A percentile compares a stretch with the other conserved stretches of the same genome.
phyloP scores from a whole-genome alignment of 2,888 invertebrate genomes.

The Hirtodrosophila cameraria region DNA sequence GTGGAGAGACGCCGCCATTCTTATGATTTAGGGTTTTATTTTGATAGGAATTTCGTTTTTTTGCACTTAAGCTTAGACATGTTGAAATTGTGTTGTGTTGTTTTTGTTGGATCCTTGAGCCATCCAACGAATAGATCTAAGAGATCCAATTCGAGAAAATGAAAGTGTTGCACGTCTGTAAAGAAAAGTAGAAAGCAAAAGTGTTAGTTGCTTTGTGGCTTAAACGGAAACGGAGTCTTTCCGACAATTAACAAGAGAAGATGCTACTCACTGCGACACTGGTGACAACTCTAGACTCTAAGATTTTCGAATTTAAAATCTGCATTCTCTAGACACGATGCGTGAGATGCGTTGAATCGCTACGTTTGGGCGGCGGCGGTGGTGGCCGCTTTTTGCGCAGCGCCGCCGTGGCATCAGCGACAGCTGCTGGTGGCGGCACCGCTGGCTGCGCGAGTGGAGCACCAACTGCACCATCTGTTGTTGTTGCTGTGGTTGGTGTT shows the following conservation, averaged over 20 bases:
- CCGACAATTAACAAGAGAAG: no score
- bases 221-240: no score
- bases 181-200: no score
- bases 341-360: slow-evolving; percentile 93
- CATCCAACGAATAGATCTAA: background rate
- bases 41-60: slow-evolving; percentile 65
- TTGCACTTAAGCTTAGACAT: slow-evolving; percentile 51
- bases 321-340: slow-evolving; percentile 79
- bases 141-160: slow-evolving; percentile 14
- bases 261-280: slow-evolving; percentile 31
- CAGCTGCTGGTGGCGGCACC: slow-evolving; percentile 48
- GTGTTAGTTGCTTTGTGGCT: no score
- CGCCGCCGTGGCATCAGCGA: slow-evolving; percentile 56
- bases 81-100: slow-evolving; percentile 23
- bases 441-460: slow-evolving; percentile 42
- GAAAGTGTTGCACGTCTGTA: background rate
- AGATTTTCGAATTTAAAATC: no score
- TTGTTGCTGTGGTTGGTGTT: background rate
- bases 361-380: slow-evolving; percentile 95
- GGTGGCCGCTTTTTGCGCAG: slow-evolving; percentile 90
- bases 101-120: slow-evolving; percentile 10
- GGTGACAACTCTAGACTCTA: background rate
- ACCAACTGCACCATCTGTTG: slow-evolving; percentile 84
- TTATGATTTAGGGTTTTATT: slow-evolving; percentile 35
- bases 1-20: slow-evolving; percentile 39